A percentile compares a stretch with the other conserved stretches of the same genome.
These are phyloP conservation scores for Planococcus citri DNA, from an alignment of 1,140 invertebrate species.

Conservation along the genomic window DNA sequence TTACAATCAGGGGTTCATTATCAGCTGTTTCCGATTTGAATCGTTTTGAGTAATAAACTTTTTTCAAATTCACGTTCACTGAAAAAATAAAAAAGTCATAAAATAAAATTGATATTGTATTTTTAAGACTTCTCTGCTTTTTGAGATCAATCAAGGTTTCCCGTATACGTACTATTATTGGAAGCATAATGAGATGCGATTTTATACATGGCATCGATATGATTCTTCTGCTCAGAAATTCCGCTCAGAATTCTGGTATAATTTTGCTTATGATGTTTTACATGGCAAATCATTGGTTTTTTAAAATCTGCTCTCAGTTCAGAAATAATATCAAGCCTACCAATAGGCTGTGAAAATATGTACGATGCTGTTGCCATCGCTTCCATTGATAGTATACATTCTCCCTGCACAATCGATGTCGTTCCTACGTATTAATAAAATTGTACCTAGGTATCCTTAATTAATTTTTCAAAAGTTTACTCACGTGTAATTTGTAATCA, in stretches of 20 bases:
- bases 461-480: too few relatives aligned
- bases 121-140: too few relatives aligned
- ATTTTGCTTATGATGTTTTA: constrained; percentile 22
- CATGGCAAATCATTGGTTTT: constrained; percentile 38
- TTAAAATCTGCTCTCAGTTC: constrained; percentile 46
- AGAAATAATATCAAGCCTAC: constrained; percentile 39
- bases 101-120: too few relatives aligned
- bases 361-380: constrained; percentile 42
- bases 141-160: neutral
- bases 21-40: constrained; percentile 37
- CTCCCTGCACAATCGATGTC: too few relatives aligned
- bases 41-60: constrained; percentile 36
- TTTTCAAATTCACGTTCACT: constrained; percentile 45
- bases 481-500: constrained; percentile 49
- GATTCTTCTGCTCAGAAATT: constrained; percentile 14
- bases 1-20: constrained; percentile 35
- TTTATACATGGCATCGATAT: constrained; percentile 18
- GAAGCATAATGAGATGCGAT: constrained; percentile 19
- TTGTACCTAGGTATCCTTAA: too few relatives aligned
- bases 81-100: constrained; percentile 32
- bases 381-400: constrained; percentile 45
- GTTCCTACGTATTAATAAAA: too few relatives aligned
- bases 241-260: constrained; percentile 21
- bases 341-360: constrained; percentile 36
- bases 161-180: constrained; percentile 21